These are phyloP conservation scores for Diploscapter pachys DNA, from an alignment of 1,140 invertebrate species.

Conservation along the genomic window DNA sequence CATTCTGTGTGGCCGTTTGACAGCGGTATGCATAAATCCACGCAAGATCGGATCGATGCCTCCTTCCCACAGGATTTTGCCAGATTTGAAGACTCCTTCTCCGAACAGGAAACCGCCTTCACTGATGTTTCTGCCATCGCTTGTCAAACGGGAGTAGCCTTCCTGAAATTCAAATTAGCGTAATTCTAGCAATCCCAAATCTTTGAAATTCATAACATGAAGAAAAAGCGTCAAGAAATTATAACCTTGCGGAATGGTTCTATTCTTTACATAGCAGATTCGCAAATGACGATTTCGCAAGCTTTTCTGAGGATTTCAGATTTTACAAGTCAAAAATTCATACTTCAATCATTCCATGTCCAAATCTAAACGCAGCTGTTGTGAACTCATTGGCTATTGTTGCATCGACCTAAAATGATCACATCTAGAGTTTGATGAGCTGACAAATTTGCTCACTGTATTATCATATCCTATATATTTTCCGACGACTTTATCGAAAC, in stretches of 20 bases:
- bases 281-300: too few species aligned
- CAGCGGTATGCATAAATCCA: conserved; percentile 80
- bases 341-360: conserved; percentile 65
- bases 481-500: conserved; percentile 59
- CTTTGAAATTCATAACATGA: too few species aligned
- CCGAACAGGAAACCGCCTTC: conserved; percentile 57
- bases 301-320: background rate
- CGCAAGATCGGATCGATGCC: conserved; percentile 68
- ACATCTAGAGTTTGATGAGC: background rate
- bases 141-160: conserved; percentile 38
- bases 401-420: conserved; percentile 60
- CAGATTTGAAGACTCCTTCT: conserved; percentile 57
- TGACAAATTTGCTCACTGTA: conserved; percentile 22
- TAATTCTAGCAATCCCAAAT: too few species aligned
- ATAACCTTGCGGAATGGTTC: too few species aligned
- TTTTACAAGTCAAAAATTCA: background rate
- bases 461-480: conserved; percentile 65
- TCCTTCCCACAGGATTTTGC: conserved; percentile 56
- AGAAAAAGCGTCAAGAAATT: too few species aligned
- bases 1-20: conserved; percentile 68
- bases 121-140: conserved; percentile 34
- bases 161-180: conserved; percentile 18
- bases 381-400: conserved; percentile 69
- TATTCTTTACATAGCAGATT: too few species aligned
- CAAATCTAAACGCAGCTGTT: conserved; percentile 69